Base-by-base conservation (phyloP, 2,113 vertebrate genomes). In the Protobothrops flavoviridis region DNA sequence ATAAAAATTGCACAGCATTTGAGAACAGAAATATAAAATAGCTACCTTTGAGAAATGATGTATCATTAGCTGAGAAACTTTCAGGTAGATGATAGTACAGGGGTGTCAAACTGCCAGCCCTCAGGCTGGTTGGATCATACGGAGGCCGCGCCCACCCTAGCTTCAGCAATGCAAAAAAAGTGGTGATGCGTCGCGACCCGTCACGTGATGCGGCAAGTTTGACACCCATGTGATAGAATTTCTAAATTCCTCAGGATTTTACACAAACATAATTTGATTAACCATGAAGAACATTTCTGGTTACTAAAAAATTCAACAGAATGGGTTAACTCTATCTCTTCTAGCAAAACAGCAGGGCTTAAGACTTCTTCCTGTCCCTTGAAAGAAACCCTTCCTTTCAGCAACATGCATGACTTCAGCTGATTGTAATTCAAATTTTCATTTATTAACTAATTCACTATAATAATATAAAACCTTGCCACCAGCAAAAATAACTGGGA, bases 11-110 rank as follows among this genome's bases (percentile, higher is more conserved):
- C 24, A 90, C 39, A 6, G 39, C 74, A 93, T 15, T 74, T 6
- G 93, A 61, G 85, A 94, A 61, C 85, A 93, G 69, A 87, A 39
- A 85, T 86, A 91, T 88, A 96, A 87, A 92, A 74, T 1, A 93
- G 92, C 2, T 55, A 94, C 26, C 9, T 43, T 29, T 92, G 53
- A 94, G 56, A 57, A 43, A 64, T 29, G 12, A 74, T 1, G 2
- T 92, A 91, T 55, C 88, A 81, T 87, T 90, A 57, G 91, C 91
- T 91, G 85, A 87, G 24, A 50, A 87, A 4, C 69, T 26, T 87
- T 88, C 7, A 4, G 26, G 0, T 52, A 33, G 59, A 12, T 43
- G 17, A 85, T 69, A 50, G 48, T 9, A 9, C 48, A 50, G 48
- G 48, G 48, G 48, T 50, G 48, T 48, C 45, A 48, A 48, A 48